phyloP scores from a whole-genome alignment of 2,797 vertebrate species.

The Pseudochromis fuscus region DNA sequence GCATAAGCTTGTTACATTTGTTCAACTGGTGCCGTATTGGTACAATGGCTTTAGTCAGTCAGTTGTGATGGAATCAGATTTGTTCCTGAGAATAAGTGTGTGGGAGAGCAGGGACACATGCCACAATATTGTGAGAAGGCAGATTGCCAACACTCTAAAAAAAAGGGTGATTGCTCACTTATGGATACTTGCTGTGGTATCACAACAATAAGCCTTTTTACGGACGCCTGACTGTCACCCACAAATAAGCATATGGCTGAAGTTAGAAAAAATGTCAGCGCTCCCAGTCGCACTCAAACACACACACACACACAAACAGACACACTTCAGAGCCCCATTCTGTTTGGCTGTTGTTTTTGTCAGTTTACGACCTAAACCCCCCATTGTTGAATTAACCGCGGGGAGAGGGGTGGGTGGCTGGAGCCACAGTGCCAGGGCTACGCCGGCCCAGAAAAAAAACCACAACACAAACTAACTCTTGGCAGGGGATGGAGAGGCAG shows the following conservation, averaged over 20 bases:
- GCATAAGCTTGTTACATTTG: constrained; percentile 70
- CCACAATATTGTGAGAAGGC: constrained; percentile 68
- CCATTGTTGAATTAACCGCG: constrained; percentile 75
- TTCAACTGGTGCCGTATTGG: constrained; percentile 60
- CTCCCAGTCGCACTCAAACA: constrained; percentile 31
- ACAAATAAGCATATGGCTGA: constrained; percentile 76
- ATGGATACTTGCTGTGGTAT: constrained; percentile 68
- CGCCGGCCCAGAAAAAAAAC: constrained; percentile 66
- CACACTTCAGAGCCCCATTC: constrained; percentile 53
- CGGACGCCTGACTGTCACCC: constrained; percentile 62
- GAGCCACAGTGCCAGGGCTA: constrained; percentile 60
- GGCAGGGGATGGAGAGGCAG: constrained; percentile 69
- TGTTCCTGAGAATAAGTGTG: constrained; percentile 68
- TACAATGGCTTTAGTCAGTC: constrained; percentile 73
- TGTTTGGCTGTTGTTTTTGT: constrained; percentile 72
- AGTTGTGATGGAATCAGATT: constrained; percentile 71
- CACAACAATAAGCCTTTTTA: constrained; percentile 69
- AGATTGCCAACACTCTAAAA: constrained; percentile 61
- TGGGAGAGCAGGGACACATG: constrained; percentile 71
- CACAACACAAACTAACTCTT: constrained; percentile 78
- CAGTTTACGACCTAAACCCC: constrained; percentile 69
- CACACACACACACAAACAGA: constrained; percentile 43
- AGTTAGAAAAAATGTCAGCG: constrained; percentile 33
- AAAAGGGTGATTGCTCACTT: constrained; percentile 72
- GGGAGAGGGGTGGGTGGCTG: constrained; percentile 64